Conservation (phyloP, 2,888 invertebrate genomes). For the Lucinisca nassula region DNA sequence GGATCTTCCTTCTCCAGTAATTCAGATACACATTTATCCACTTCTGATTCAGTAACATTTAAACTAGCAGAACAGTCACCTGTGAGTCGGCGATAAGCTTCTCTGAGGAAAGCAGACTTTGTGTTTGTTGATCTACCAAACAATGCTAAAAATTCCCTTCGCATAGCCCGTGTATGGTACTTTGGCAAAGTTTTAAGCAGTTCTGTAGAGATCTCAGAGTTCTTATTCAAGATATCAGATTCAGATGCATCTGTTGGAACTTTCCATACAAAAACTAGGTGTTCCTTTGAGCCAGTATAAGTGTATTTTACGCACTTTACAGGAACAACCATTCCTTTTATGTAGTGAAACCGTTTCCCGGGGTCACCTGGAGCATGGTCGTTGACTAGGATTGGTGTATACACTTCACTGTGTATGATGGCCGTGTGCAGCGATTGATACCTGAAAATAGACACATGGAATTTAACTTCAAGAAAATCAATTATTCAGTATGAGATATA, state of each 20-base stretch:
- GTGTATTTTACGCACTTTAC: too few species aligned
- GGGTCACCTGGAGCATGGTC: slow-evolving; percentile 33
- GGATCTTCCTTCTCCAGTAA: not conserved
- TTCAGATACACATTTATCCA: slow-evolving; percentile 12
- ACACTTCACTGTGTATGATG: not conserved
- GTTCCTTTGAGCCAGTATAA: slow-evolving; percentile 37
- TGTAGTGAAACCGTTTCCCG: slow-evolving; percentile 21
- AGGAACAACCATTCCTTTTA: slow-evolving; percentile 31
- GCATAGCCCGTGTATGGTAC: slow-evolving; percentile 4
- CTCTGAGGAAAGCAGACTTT: slow-evolving; percentile 22
- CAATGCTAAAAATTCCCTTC: slow-evolving; percentile 9
- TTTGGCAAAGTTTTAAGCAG: not conserved
- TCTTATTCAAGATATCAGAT: slow-evolving; percentile 7
- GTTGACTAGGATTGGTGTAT: slow-evolving; percentile 13
- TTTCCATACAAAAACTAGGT: slow-evolving; percentile 29
- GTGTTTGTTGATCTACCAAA: slow-evolving; percentile 6
- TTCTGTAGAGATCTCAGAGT: not conserved
- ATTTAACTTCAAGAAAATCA: too few species aligned
- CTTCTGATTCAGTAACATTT: not conserved
- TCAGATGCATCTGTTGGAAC: not conserved
- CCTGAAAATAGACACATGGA: too few species aligned
- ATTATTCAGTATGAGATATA: too few species aligned
- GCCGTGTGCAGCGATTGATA: slow-evolving; percentile 20
- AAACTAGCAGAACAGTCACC: slow-evolving; percentile 32
- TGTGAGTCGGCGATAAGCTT: slow-evolving; percentile 30